A percentile compares a stretch with the other conserved stretches of the same genome.
Conservation (phyloP, 2,113 vertebrate genomes). For the Sorex fumeus region DNA sequence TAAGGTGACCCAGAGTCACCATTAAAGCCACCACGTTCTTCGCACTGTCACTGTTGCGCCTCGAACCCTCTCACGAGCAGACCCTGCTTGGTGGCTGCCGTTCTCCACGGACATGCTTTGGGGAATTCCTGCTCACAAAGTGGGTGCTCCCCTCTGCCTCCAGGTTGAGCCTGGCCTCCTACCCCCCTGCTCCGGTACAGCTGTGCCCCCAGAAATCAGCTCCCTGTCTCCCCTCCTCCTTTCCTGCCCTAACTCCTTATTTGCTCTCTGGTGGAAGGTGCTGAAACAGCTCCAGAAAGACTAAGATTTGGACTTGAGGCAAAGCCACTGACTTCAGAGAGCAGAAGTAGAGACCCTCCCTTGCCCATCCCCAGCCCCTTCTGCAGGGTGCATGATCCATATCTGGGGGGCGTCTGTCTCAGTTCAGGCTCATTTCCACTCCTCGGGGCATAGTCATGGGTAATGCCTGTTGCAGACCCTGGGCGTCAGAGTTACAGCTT, state of each 20-base stretch:
- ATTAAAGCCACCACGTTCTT: not conserved
- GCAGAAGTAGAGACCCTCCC: not conserved
- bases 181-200: not conserved
- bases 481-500: no score
- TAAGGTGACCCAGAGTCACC: not conserved
- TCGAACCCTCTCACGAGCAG: not conserved
- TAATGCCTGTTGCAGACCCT: no score
- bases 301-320: not conserved
- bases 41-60: not conserved
- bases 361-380: fast-evolving
- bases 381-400: not conserved
- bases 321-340: not conserved
- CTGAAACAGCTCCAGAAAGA: not conserved
- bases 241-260: no score
- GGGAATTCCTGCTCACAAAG: no score
- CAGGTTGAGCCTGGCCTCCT: not conserved
- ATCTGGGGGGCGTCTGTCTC: fast-evolving
- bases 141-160: no score
- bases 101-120: fast-evolving
- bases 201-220: not conserved
- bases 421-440: no score
- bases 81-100: not conserved
- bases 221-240: no score
- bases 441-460: fast-evolving
- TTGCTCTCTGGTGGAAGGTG: not conserved